Base-by-base conservation (phyloP, 2,113 vertebrate species). In the Cyanoramphus novaezelandiae region DNA sequence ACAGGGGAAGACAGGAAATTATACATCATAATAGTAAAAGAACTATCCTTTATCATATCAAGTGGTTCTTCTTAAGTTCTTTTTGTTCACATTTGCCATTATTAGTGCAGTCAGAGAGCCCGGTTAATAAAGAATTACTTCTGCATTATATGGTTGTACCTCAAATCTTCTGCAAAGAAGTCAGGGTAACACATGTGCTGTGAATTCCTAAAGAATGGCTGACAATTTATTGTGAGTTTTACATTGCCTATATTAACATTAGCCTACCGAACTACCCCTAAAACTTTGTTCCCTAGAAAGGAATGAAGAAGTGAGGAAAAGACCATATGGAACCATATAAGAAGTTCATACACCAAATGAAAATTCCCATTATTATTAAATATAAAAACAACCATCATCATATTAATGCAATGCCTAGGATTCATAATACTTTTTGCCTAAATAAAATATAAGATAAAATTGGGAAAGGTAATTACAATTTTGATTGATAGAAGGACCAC, bases 31-130 rank as follows among this genome's bases (percentile, higher is more conserved):
- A 79, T 92, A 95, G 90, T 92, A 95, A 96, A 97, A 97, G 74
- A 90, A 96, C 95, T 93, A 86, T 83, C 65, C 80, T 97, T 97
- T 97, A 97, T 97, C 84, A 91, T 95, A 97, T 92, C 95, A 97
- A 97, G 94, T 94, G 82, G 90, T 88, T 91, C 93, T 94, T 90
- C 96, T 93, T 95, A 96, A 95, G 92, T 97, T 87, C 91, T 95
- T 96, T 94, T 96, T 96, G 79, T 69, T 95, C 74, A 88, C 88
- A 8, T 97, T 97, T 96, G 77, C 95, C 50, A 86, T 96, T 96
- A 95, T 94, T 93, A 94, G 88, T 85, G 79, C 41, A 92, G 86
- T 71, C 71, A 94, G 91, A 96, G 70, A 95, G 65, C 59, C 68
- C 17, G 2, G 91, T 95, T 96, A 95, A 94, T 95, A 97, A 97